These are phyloP conservation scores for Oasisia sp. DNA, from an alignment of 2,888 invertebrate species.

Conservation along the genomic window DNA sequence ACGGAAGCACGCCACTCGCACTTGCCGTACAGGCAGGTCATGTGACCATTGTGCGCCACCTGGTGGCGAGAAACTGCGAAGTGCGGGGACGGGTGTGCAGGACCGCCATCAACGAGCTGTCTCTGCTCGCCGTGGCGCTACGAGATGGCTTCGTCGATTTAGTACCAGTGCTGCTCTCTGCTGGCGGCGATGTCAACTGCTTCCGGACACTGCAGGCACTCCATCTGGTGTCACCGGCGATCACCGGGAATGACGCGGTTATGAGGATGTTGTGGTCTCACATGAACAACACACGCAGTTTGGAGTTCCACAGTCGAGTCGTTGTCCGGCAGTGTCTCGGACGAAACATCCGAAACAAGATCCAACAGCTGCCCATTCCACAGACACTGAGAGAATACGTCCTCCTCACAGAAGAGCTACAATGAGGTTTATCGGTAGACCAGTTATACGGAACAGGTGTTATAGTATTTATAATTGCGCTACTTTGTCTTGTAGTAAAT, in stretches of 20 bases:
- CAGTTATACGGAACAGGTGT: neutral
- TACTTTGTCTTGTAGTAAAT: neutral
- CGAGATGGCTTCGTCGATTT: constrained; percentile 28
- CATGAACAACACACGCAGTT: neutral
- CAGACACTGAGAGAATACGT: constrained; percentile 29
- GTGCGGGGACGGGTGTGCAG: constrained; percentile 13
- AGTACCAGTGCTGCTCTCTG: constrained; percentile 26
- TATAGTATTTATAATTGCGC: neutral
- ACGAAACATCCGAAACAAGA: constrained; percentile 26
- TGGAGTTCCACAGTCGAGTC: constrained; percentile 17
- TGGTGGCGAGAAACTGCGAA: constrained; percentile 29
- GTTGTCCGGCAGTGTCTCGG: constrained; percentile 25
- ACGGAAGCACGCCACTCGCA: constrained; percentile 31
- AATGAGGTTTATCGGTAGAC: neutral
- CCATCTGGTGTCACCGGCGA: constrained; percentile 7
- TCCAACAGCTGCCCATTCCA: constrained; percentile 30
- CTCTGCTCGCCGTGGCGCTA: constrained; percentile 25
- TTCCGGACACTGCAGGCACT: neutral
- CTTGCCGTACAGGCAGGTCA: constrained; percentile 29
- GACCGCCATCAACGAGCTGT: constrained; percentile 21
- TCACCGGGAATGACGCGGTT: constrained; percentile 14
- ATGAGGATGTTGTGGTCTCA: constrained; percentile 22
- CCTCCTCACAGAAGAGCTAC: constrained; percentile 26
- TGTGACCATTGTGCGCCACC: constrained; percentile 22
- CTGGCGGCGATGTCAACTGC: constrained; percentile 22